Evolutionary conservation across 2,888 invertebrate species (phyloP).

Genomic region (Drosophila sordidula): DNA sequence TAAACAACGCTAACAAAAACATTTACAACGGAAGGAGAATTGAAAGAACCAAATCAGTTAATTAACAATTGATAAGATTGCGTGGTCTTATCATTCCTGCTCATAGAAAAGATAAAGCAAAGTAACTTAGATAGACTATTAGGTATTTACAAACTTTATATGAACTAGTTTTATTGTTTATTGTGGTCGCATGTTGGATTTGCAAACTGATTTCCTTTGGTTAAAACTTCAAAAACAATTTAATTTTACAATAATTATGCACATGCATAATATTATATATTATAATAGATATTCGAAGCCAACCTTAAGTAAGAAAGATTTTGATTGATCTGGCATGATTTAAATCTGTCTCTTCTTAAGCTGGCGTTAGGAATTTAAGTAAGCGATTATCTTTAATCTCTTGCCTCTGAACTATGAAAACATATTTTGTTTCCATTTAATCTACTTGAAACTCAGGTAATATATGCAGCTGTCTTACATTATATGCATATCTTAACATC

Average conservation of each 20-base stretch:
- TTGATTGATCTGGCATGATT: not conserved
- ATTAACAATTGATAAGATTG: constrained; percentile 38
- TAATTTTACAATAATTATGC: too few species aligned
- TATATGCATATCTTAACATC: too few species aligned
- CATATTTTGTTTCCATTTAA: not conserved
- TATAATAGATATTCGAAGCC: too few species aligned
- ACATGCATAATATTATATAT: too few species aligned
- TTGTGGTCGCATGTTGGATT: too few species aligned
- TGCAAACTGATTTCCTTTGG: too few species aligned
- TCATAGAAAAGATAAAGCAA: not conserved
- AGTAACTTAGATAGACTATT: not conserved
- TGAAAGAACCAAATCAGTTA: constrained; percentile 8
- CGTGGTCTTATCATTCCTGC: constrained; percentile 2
- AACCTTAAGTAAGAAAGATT: not conserved
- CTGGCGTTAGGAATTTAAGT: constrained; percentile 8
- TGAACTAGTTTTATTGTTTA: not conserved
- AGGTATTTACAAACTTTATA: not conserved
- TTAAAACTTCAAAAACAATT: too few species aligned
- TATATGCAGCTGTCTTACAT: too few species aligned
- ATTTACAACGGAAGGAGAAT: not conserved
- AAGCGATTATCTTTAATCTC: not conserved
- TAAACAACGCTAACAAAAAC: constrained; percentile 18
- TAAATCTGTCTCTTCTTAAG: not conserved
- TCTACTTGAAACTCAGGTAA: not conserved
- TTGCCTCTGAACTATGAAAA: not conserved